A percentile compares a stretch with the other conserved stretches of the same genome.
These are phyloP conservation scores for Lasius fuliginosus DNA, from an alignment of 2,888 invertebrate species.

Conservation along the genomic window DNA sequence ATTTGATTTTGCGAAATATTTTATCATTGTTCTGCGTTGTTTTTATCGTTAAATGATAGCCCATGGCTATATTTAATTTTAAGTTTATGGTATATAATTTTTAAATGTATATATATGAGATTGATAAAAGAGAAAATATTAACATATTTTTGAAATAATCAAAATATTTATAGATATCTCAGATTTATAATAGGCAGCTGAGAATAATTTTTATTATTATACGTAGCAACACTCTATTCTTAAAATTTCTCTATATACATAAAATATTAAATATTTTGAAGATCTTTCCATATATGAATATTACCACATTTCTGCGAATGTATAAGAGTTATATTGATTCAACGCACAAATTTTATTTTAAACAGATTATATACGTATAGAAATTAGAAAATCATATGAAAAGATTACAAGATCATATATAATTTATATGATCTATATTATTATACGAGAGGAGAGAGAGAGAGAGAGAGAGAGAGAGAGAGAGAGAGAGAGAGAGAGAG, in stretches of 20 bases:
- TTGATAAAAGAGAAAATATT: background rate
- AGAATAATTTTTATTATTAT: background rate
- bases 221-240: background rate
- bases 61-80: background rate
- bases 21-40: background rate
- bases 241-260: background rate
- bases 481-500: background rate
- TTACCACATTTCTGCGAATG: no score
- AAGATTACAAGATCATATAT: background rate
- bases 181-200: background rate
- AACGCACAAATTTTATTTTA: no score
- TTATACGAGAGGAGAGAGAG: no score
- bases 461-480: no score
- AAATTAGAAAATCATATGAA: no score
- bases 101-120: background rate
- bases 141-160: background rate
- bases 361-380: no score
- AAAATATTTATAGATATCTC: background rate
- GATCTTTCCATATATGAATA: no score
- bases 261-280: no score
- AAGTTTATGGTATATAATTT: background rate
- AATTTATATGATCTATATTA: background rate
- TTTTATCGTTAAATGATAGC: background rate
- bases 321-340: no score
- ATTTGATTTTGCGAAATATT: background rate